Conservation (phyloP, 2,113 vertebrate species). For the Eurystomus gularis region DNA sequence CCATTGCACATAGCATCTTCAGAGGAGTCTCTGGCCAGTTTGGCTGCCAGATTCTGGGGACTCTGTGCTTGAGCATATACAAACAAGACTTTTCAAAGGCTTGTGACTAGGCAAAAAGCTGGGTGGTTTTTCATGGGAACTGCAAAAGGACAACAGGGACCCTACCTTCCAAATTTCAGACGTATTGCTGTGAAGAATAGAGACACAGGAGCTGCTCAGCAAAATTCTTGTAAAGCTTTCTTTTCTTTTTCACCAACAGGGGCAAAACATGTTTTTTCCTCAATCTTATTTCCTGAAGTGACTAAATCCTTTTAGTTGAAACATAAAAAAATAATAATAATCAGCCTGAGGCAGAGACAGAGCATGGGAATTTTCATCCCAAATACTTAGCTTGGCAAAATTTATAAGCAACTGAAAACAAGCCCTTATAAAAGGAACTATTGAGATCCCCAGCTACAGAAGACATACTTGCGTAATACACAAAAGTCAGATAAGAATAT, state of each 20-base stretch:
- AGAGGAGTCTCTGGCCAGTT: not conserved
- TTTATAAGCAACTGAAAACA: not conserved
- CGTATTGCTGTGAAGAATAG: not conserved
- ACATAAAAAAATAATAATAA: slow-evolving; percentile 13
- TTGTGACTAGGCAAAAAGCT: not conserved
- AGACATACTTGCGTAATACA: not conserved
- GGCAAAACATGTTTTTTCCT: slow-evolving; percentile 10
- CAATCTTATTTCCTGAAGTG: slow-evolving; percentile 34
- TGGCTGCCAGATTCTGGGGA: not conserved
- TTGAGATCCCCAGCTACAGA: not conserved
- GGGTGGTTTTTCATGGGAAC: not conserved
- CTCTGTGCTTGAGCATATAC: not conserved
- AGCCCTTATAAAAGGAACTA: not conserved
- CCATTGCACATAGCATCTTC: not conserved
- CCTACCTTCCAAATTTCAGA: not conserved
- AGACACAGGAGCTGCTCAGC: not conserved
- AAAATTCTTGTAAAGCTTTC: not conserved
- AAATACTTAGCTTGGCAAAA: slow-evolving; percentile 35
- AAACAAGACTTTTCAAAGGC: not conserved
- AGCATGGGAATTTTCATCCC: slow-evolving; percentile 38
- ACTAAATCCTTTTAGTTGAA: slow-evolving; percentile 26
- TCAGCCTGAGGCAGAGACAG: slow-evolving; percentile 10
- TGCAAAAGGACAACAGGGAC: not conserved
- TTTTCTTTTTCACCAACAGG: not conserved
- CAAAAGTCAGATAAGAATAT: not conserved